Evolutionary conservation across 2,888 invertebrate genomes (phyloP), one percentile per base, ranked within the genome.

Genomic region (Nysson spinosus): DNA sequence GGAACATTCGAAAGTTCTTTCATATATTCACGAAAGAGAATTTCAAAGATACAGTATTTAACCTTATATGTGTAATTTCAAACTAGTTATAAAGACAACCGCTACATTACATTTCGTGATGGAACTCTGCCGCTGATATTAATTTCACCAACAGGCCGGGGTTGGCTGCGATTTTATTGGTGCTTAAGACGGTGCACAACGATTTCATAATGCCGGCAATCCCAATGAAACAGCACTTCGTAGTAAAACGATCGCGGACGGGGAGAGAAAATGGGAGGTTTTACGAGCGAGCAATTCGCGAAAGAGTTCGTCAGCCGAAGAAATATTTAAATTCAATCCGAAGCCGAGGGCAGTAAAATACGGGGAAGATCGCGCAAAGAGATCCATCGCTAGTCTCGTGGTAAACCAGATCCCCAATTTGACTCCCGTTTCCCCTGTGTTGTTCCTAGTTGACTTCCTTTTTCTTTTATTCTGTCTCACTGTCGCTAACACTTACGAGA

Each of bases 251-350:
- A 71, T 62, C 32, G 16, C 1, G 19, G 0, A 16, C n/a, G 9
- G 32, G 9, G 1, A 6, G 19, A n/a, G n/a, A n/a, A n/a, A n/a
- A n/a, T n/a, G 43, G 4, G 30, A 30, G 24, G 54, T 62, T 73
- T 74, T 68, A 74, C 73, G 74, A 71, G 14, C 11, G 42, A 39
- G 65, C 70, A 65, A 74, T 70, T 70, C 69, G 76, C 54, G 57
- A 64, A 71, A 71, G 71, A 73, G 71, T 79, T 77, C 58, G 78
- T 72, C 71, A 65, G 62, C 28, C 62, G 52, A 60, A 69, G 72
- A 72, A 77, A 75, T 75, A 76, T 75, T 75, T 78, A 75, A 75
- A 75, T 78, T 75, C 75, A 75, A 75, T 78, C 67, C 65, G 72
- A 55, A 67, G 50, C 52, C 65, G 42, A 57, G 57, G 44, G 61